Base-by-base conservation (phyloP, 2,888 invertebrate species). In the Trachelus tabidus region DNA sequence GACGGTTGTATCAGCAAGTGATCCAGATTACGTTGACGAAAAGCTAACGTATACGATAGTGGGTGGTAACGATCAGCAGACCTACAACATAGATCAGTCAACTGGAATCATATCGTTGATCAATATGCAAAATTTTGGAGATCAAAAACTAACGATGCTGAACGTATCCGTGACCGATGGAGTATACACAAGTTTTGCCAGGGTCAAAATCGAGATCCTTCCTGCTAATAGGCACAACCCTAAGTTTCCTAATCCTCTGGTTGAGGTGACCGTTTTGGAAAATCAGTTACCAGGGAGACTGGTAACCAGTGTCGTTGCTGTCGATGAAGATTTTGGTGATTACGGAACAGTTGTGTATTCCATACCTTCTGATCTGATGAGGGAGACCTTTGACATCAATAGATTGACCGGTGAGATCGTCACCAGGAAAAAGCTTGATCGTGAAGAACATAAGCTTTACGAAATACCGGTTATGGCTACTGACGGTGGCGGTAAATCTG, bases 161-260 rank as follows among this genome's bases (percentile, higher is more conserved):
- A 99, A 99, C 93, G 95, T 99, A 56, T 98, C 98, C 1, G 98
- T 98, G 69, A 97, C 97, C 77, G 99, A 99, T 93, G 98, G 98
- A 56, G 97, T 98, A 68, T 98, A 98, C 92, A 98, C 97, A 11
- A 96, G 95, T 83, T 98, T 96, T 92, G 95, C 97, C 1, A 93
- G 97, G 83, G 94, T 97, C 30, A 96, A 96, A 92, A 95, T 97
- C 75, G 94, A 96, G 87, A 93, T 96, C 81, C 92, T 96, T 79
- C 95, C 97, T 12, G 95, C 96, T 81, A 98, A 98, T 92, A 93
- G 94, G 83, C 94, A 95, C 90, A 93, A 96, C 84, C 98, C 98
- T 12, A 93, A 93, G 81, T 98, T 98, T 92, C 93, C 94, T 30
- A 95, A 96, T 88, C 92, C 94, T 1, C 93, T 96, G 79, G 95